These are phyloP conservation scores for Coluber constrictor DNA, from an alignment of 2,797 vertebrate species.

Conservation along the genomic window DNA sequence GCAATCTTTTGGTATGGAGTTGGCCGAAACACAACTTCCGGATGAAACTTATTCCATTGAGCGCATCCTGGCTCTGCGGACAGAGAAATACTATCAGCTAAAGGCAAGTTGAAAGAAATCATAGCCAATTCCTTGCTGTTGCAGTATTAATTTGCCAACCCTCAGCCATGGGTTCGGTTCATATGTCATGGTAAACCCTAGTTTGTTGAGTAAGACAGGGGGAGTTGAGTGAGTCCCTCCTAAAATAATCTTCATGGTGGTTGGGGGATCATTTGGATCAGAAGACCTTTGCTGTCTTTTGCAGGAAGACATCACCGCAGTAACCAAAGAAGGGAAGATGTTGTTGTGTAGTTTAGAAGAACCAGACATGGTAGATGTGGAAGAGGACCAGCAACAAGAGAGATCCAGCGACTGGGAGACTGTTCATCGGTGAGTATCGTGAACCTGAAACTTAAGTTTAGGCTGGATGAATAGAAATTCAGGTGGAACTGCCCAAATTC, in stretches of 20 bases:
- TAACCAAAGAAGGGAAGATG: conserved; percentile 87
- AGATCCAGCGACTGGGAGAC: conserved; percentile 88
- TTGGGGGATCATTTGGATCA: background rate
- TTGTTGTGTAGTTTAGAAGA: conserved; percentile 85
- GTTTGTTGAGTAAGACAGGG: background rate
- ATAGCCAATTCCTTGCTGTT: accelerated
- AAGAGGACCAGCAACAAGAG: conserved; percentile 74
- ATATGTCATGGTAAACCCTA: background rate
- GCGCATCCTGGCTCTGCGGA: conserved; percentile 80
- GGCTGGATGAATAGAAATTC: background rate
- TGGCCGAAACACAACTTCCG: conserved; percentile 87
- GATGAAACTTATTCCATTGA: conserved; percentile 81
- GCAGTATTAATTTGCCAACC: background rate
- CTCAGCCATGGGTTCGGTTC: background rate
- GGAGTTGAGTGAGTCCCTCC: background rate
- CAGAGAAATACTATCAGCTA: conserved; percentile 86
- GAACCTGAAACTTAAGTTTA: accelerated
- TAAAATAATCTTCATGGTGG: background rate
- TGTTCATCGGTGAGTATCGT: conserved; percentile 80
- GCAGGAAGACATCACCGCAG: conserved; percentile 86
- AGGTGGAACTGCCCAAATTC: background rate
- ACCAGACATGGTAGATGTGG: conserved; percentile 69
- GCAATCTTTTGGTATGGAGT: conserved; percentile 89
- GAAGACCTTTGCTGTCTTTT: conserved; percentile 20
- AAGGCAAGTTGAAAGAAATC: conserved; percentile 75